Evolutionary conservation across 2,797 vertebrate species (phyloP).

Genomic region (Tadarida brasiliensis): DNA sequence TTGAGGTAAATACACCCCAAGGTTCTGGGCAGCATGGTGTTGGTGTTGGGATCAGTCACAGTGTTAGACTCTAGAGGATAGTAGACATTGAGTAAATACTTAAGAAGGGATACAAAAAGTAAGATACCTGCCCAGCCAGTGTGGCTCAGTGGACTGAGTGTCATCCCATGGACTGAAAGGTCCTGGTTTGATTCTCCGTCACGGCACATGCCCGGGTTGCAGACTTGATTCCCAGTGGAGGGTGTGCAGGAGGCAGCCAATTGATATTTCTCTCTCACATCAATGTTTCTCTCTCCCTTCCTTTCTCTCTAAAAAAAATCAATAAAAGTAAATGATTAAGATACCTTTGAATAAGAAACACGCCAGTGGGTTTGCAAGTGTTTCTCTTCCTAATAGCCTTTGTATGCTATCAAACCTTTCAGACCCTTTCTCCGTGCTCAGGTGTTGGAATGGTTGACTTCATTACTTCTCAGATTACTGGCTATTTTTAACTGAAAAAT

Average conservation of each 20-base stretch:
- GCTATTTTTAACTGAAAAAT: slow-evolving; percentile 56
- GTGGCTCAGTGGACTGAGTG: too few species aligned
- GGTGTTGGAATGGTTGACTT: neutral
- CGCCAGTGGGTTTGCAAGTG: neutral
- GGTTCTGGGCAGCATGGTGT: neutral
- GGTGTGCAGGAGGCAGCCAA: too few species aligned
- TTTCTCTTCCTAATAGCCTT: neutral
- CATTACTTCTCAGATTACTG: neutral
- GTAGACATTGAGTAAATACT: neutral
- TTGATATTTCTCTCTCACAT: too few species aligned
- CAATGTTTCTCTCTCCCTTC: too few species aligned
- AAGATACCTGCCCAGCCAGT: neutral
- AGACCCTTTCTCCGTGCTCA: neutral
- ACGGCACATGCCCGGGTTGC: too few species aligned
- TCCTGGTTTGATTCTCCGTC: too few species aligned
- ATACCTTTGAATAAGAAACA: neutral
- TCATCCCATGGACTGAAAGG: too few species aligned
- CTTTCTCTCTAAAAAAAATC: too few species aligned
- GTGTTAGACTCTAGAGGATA: neutral
- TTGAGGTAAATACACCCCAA: neutral
- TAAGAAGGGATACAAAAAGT: neutral
- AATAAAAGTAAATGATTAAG: neutral
- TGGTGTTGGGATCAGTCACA: neutral
- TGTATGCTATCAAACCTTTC: neutral
- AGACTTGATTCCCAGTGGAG: too few species aligned